Conservation (phyloP, 2,113 vertebrate genomes). For the Scalopus aquaticus region DNA sequence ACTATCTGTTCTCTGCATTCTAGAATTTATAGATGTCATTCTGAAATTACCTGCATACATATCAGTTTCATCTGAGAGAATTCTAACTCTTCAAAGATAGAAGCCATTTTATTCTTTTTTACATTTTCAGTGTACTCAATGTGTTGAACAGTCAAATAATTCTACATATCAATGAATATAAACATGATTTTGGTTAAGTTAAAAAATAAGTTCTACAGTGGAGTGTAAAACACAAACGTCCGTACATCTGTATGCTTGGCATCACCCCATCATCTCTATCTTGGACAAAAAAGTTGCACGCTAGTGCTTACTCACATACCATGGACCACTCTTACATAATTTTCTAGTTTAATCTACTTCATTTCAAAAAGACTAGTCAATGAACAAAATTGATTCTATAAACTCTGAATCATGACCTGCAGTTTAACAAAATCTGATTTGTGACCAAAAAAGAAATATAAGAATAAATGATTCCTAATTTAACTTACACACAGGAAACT, state of each 20-base stretch:
- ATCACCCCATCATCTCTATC: background rate
- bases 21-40: background rate
- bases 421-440: background rate
- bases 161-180: background rate
- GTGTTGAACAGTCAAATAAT: background rate
- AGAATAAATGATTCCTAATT: background rate
- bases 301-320: background rate
- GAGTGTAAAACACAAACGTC: background rate
- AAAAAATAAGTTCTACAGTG: background rate
- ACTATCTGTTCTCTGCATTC: background rate
- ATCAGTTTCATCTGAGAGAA: background rate
- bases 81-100: background rate
- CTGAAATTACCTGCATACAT: background rate
- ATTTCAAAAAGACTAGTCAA: background rate
- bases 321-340: too few relatives aligned
- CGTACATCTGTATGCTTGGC: too few relatives aligned
- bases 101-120: background rate
- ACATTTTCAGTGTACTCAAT: background rate
- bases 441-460: background rate
- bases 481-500: background rate
- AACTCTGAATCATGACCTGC: background rate
- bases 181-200: background rate
- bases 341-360: background rate
- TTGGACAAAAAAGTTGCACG: background rate
- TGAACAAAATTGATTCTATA: background rate